Conservation (phyloP, 1,140 invertebrate species). For the Drosophila tropicalis region DNA sequence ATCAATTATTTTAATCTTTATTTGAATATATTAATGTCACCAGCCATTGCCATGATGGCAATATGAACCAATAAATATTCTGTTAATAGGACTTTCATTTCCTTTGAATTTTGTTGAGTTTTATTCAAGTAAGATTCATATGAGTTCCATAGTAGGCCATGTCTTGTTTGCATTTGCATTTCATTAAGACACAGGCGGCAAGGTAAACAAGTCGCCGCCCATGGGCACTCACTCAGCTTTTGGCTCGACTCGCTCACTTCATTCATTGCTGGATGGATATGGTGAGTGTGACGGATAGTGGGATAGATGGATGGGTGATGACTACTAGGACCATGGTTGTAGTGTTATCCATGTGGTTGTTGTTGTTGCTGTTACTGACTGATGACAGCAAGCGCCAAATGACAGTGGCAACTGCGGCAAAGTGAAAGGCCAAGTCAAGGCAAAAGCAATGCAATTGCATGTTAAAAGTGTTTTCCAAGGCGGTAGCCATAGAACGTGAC, state of each 20-base stretch:
- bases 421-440: slow-evolving; percentile 13
- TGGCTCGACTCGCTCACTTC: slow-evolving; percentile 14
- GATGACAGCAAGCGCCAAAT: slow-evolving; percentile 43
- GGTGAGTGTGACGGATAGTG: slow-evolving; percentile 33
- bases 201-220: slow-evolving; percentile 60
- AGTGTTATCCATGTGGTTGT: slow-evolving; percentile 43
- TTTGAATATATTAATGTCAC: no score
- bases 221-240: slow-evolving; percentile 46
- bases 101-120: neutral
- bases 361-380: slow-evolving; percentile 33
- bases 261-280: neutral
- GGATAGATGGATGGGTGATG: slow-evolving; percentile 20
- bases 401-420: slow-evolving; percentile 29
- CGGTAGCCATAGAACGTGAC: slow-evolving; percentile 58
- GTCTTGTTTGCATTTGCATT: slow-evolving; percentile 74
- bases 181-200: slow-evolving; percentile 74
- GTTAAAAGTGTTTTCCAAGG: slow-evolving; percentile 51
- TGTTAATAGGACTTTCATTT: no score
- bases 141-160: slow-evolving; percentile 33
- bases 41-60: no score
- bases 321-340: slow-evolving; percentile 23
- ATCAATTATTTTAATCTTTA: no score
- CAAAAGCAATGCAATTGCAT: slow-evolving; percentile 48
- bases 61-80: no score
- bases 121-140: neutral